Base-by-base conservation (phyloP, 1,140 invertebrate genomes). In the Drosophila ohnishii region DNA sequence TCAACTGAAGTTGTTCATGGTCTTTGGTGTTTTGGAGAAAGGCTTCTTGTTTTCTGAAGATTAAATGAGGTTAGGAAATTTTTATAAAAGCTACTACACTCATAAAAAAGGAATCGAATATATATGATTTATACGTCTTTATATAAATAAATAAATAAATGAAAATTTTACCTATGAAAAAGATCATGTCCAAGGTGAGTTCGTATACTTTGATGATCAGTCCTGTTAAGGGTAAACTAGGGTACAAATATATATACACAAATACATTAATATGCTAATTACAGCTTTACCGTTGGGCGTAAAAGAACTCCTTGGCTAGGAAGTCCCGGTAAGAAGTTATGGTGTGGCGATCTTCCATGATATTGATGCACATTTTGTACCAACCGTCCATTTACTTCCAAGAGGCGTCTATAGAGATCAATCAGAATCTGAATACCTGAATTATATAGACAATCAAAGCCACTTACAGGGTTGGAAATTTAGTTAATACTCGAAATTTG, bases 401-500 rank as follows among this genome's bases (percentile, higher is more conserved):
- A 66, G 7, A 47, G 34, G 25, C 25, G 25, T 14, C 60, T 66
- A 0, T 8, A 35, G 13, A 19, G 14, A 7, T 10, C 10, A 1
- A 14, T 37, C 10, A 39, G 0, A n/a, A n/a, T n/a, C n/a, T n/a
- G n/a, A n/a, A 39, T n/a, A 11, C 0, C 14, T 11, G 3, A 42
- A 59, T 7, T 22, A 11, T 35, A 10, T 34, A 2, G 1, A 11
- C 22, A 10, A 39, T 39, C 4, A 2, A 5, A 16, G 14, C 16
- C 13, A 28, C 63, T 35, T 65, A 80, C 77, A 32, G 14, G 6
- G 35, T 9, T 50, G 25, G 34, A 22, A 75, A 64, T 70, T 75
- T 80, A 32, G 55, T 47, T 16, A 75, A 53, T 37, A 64, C 55
- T 70, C 50, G 48, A 75, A 80, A 60, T 80, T 80, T 80, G 7